A percentile compares a stretch with the other conserved stretches of the same genome.
Evolutionary conservation across 1,140 invertebrate species (phyloP).

Genomic region (Drosophila funebris): DNA sequence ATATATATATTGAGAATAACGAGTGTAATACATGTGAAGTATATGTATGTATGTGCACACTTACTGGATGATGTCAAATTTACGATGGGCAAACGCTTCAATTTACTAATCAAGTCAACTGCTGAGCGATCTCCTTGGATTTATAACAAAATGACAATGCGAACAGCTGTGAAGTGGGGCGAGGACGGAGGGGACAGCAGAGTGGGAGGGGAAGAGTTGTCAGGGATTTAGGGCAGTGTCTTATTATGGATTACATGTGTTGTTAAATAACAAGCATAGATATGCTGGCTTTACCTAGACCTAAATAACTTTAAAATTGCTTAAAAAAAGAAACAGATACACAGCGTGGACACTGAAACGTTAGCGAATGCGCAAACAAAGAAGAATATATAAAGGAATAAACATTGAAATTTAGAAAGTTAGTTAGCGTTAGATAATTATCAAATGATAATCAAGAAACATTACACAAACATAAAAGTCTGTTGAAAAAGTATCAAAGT

Average conservation of each 20-base stretch:
- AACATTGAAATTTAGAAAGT: no score
- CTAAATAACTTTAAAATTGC: background rate
- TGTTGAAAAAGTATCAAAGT: no score
- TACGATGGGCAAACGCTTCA: constrained; percentile 29
- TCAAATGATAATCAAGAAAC: no score
- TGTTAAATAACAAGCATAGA: background rate
- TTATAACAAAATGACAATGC: constrained; percentile 23
- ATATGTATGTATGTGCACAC: constrained; percentile 6
- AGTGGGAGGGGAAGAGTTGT: background rate
- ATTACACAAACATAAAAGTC: no score
- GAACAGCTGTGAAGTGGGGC: constrained; percentile 28
- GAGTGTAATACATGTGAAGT: background rate
- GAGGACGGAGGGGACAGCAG: background rate
- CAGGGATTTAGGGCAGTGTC: constrained; percentile 18
- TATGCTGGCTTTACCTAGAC: constrained; percentile 4
- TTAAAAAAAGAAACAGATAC: background rate
- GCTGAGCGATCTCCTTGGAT: constrained; percentile 28
- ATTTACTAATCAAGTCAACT: constrained; percentile 44
- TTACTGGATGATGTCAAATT: constrained; percentile 44
- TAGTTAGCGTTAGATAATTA: no score
- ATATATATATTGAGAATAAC: constrained; percentile 28
- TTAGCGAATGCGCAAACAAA: no score
- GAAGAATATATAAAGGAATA: no score
- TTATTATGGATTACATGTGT: constrained; percentile 5
- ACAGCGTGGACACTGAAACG: no score